Conservation (phyloP, 2,797 vertebrate genomes). For the Smutsia temminckii region DNA sequence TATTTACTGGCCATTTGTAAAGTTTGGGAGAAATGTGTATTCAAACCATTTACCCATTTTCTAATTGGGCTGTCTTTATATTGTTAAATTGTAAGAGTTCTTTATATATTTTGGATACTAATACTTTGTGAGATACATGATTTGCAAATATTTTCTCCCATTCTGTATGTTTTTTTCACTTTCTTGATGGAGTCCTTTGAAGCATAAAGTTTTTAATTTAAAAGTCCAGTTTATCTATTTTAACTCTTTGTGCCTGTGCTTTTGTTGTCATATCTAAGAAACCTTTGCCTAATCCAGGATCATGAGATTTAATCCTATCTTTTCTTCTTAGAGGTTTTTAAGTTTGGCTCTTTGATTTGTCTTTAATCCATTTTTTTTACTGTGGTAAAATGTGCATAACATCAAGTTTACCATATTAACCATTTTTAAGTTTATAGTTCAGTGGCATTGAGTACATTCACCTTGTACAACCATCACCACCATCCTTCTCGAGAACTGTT, state of each 20-base stretch:
- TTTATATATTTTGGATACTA: background rate
- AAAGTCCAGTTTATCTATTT: background rate
- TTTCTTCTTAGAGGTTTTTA: background rate
- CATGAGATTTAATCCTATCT: background rate
- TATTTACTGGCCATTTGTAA: conserved; percentile 4
- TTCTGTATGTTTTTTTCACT: background rate
- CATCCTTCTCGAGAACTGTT: background rate
- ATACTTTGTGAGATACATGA: background rate
- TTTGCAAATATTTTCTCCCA: background rate
- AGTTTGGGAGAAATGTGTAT: background rate
- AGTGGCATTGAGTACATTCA: background rate
- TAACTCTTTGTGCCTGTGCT: background rate
- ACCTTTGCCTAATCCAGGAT: background rate
- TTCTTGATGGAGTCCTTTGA: background rate
- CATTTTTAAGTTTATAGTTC: background rate
- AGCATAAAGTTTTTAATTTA: background rate
- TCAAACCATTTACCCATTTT: background rate
- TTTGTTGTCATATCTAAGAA: background rate
- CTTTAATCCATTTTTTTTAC: background rate
- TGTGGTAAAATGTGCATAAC: background rate
- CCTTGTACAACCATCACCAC: background rate
- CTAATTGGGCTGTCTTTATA: background rate
- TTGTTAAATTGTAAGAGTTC: background rate
- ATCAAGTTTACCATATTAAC: background rate
- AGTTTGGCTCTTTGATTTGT: background rate